Percentiles rank a stretch among this genome's conserved stretches.
These are phyloP conservation scores for Haliaeetus leucogaster DNA, from an alignment of 2,113 vertebrate genomes.

Conservation along the genomic window DNA sequence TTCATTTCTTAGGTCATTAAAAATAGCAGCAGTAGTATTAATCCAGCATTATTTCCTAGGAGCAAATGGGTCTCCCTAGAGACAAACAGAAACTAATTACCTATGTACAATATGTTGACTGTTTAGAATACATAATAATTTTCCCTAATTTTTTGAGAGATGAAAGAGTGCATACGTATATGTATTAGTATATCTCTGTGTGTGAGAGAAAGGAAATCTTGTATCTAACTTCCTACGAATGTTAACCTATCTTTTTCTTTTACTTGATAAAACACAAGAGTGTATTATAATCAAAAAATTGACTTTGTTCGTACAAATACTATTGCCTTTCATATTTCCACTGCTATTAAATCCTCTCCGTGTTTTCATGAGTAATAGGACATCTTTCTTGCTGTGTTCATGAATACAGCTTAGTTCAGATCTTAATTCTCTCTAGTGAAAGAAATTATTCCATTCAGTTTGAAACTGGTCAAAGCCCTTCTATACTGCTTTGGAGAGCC, in stretches of 20 bases:
- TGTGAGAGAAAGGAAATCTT: background rate
- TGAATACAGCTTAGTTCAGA: background rate
- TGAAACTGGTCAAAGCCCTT: conserved; percentile 11
- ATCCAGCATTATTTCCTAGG: background rate
- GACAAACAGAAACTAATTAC: background rate
- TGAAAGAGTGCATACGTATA: background rate
- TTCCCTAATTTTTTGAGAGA: background rate
- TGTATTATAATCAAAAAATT: background rate
- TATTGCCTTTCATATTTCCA: background rate
- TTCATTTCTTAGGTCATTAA: background rate
- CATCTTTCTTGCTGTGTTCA: background rate
- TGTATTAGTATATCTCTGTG: background rate
- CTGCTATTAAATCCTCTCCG: background rate
- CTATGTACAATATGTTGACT: background rate
- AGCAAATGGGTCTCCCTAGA: conserved; percentile 8
- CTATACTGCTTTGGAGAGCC: background rate
- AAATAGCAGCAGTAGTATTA: background rate
- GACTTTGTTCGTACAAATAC: background rate
- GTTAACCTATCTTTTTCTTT: background rate
- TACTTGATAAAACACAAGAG: background rate
- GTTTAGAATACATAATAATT: background rate
- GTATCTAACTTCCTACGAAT: background rate
- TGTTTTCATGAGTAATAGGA: background rate
- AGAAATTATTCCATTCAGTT: background rate
- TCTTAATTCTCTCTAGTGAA: background rate